Evolutionary conservation across 1,140 invertebrate species (phyloP).

Genomic region (Batillaria attramentaria): DNA sequence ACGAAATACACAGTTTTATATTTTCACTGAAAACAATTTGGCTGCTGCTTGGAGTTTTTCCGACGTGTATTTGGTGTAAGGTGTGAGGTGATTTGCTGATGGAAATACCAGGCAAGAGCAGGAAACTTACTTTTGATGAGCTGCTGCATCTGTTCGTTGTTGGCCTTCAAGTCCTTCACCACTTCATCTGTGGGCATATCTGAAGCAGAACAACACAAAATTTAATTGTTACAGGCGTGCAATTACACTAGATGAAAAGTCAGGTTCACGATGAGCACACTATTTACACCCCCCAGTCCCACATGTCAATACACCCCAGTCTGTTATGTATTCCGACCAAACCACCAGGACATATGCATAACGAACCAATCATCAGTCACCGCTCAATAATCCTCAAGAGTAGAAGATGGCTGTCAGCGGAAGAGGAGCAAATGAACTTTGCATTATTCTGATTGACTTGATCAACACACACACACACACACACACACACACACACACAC

Average conservation of each 20-base stretch:
- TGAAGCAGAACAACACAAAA: not conserved
- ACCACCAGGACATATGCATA: too few species aligned
- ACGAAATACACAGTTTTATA: too few species aligned
- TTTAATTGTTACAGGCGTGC: not conserved
- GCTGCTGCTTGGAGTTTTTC: too few species aligned
- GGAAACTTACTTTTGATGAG: conserved; percentile 76
- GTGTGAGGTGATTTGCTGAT: not conserved
- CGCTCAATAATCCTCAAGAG: too few species aligned
- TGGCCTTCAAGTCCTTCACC: conserved; percentile 82
- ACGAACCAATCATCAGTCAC: too few species aligned
- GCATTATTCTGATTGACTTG: not conserved
- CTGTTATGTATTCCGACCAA: too few species aligned
- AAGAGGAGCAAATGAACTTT: not conserved
- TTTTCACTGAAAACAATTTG: too few species aligned
- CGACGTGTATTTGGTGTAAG: not conserved
- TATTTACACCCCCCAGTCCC: too few species aligned
- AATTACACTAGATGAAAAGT: too few species aligned
- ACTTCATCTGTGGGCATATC: conserved; percentile 71
- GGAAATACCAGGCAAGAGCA: not conserved
- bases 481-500: conserved; percentile 3
- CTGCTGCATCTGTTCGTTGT: conserved; percentile 77
- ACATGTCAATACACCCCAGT: too few species aligned
- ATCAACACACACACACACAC: not conserved
- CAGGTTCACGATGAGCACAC: too few species aligned
- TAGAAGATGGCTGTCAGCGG: too few species aligned